A percentile compares a stretch with the other conserved stretches of the same genome.
Evolutionary conservation across 2,888 invertebrate genomes (phyloP).

Genomic region (Scaptomyza cyrtandrae): DNA sequence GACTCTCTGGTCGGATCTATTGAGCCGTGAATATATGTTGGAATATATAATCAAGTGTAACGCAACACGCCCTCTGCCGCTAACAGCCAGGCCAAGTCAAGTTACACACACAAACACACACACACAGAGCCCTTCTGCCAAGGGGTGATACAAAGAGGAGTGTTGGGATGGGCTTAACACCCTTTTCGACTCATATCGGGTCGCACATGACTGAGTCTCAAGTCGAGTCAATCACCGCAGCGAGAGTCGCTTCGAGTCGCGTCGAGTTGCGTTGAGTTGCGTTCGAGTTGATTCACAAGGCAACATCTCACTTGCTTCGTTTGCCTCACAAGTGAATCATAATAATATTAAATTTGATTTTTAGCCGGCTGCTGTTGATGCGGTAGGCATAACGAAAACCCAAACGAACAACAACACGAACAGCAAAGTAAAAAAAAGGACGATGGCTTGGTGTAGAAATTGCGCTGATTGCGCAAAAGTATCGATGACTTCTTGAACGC

Average conservation of each 20-base stretch:
- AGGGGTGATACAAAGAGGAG: conserved; percentile 11
- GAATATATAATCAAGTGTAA: conserved; percentile 80
- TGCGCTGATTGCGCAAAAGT: conserved; percentile 80
- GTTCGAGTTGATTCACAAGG: conserved; percentile 44
- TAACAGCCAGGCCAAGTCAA: not conserved
- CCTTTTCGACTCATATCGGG: conserved; percentile 37
- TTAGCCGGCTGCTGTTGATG: conserved; percentile 52
- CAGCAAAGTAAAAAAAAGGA: not conserved
- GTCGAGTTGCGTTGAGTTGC: too few species aligned
- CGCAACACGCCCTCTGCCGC: conserved; percentile 46
- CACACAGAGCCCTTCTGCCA: conserved; percentile 3
- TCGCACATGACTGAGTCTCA: conserved; percentile 59
- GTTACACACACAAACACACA: not conserved
- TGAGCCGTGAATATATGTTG: conserved; percentile 80
- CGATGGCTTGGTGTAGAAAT: conserved; percentile 59
- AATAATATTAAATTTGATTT: conserved; percentile 81
- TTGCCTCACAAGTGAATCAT: conserved; percentile 79
- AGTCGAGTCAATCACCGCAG: conserved; percentile 50
- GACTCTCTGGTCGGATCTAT: conserved; percentile 64
- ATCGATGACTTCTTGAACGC: conserved; percentile 75
- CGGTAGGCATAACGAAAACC: conserved; percentile 51
- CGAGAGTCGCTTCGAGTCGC: conserved; percentile 4
- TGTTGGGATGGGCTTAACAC: conserved; percentile 33
- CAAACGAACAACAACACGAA: conserved; percentile 3
- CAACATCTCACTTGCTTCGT: conserved; percentile 76